phyloP scores from a whole-genome alignment of 2,113 vertebrate genomes.

The Zeus faber region DNA sequence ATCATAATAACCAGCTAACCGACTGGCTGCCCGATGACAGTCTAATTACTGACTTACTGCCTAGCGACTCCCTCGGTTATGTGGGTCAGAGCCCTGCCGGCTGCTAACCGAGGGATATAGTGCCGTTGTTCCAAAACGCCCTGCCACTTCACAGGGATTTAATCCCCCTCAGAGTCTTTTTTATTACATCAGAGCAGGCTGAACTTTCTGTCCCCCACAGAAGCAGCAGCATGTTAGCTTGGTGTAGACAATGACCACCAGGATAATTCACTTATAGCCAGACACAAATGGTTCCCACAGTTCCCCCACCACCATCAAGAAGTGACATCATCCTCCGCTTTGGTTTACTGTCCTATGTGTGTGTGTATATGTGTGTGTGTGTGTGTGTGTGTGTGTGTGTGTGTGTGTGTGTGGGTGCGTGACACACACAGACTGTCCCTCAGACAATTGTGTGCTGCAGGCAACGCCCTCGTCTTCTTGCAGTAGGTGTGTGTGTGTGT shows the following conservation, averaged over 20 bases:
- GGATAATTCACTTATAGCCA: slow-evolving; percentile 35
- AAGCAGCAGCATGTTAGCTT: slow-evolving; percentile 24
- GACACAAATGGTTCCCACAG: slow-evolving; percentile 23
- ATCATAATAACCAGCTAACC: neutral
- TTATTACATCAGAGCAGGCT: slow-evolving; percentile 19
- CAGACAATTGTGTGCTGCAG: slow-evolving; percentile 27
- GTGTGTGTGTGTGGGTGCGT: too few relatives aligned
- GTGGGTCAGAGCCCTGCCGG: too few relatives aligned
- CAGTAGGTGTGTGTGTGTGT: too few relatives aligned
- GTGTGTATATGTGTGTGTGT: too few relatives aligned
- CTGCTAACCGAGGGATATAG: too few relatives aligned
- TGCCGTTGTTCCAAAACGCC: too few relatives aligned
- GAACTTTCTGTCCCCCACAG: slow-evolving; percentile 6
- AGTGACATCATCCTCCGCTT: slow-evolving; percentile 36
- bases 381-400: too few relatives aligned
- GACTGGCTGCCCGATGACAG: neutral
- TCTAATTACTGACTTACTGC: neutral
- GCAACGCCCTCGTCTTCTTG: slow-evolving; percentile 48
- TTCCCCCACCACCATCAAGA: neutral
- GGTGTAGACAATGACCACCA: too few relatives aligned
- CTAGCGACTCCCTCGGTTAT: too few relatives aligned
- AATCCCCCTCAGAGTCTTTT: too few relatives aligned
- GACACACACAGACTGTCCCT: slow-evolving; percentile 19
- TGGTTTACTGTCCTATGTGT: too few relatives aligned
- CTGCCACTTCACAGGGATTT: too few relatives aligned